Conservation (phyloP, 1,140 invertebrate genomes). For the Gryllus bimaculatus region DNA sequence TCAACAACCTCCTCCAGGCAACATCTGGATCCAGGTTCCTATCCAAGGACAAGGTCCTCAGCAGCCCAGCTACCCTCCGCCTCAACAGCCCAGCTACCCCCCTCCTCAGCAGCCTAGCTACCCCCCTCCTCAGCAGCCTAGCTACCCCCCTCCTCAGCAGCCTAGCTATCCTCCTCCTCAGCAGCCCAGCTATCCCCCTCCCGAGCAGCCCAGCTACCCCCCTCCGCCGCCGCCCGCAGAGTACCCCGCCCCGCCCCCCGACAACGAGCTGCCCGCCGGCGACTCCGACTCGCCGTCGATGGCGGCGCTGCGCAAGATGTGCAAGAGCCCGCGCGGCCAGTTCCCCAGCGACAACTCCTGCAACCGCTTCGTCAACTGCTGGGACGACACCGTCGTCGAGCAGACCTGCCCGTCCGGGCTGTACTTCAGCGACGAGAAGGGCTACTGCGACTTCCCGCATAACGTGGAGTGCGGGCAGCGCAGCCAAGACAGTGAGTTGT, state of each 20-base stretch:
- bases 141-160: background rate
- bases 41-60: slow-evolving; percentile 10
- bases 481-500: slow-evolving; percentile 7
- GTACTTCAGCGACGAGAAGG: slow-evolving; percentile 45
- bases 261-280: slow-evolving; percentile 3
- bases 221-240: slow-evolving; percentile 11
- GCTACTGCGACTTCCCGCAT: slow-evolving; percentile 51
- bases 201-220: slow-evolving; percentile 17
- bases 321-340: slow-evolving; percentile 39
- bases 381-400: slow-evolving; percentile 54
- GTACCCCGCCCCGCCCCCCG: background rate
- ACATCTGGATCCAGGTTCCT: slow-evolving; percentile 5
- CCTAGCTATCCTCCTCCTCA: slow-evolving; percentile 20
- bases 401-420: slow-evolving; percentile 51
- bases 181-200: slow-evolving; percentile 20
- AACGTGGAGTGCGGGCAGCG: slow-evolving; percentile 48
- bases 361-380: slow-evolving; percentile 56
- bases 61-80: slow-evolving; percentile 15
- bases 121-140: slow-evolving; percentile 8
- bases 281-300: slow-evolving; percentile 16
- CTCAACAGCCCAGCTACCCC: slow-evolving; percentile 21
- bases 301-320: slow-evolving; percentile 24
- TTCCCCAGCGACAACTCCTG: slow-evolving; percentile 49
- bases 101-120: background rate
- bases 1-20: slow-evolving; percentile 14